Evolutionary conservation across 2,888 invertebrate genomes (phyloP), one percentile per base, ranked within the genome.

Genomic region (Oithona nana): DNA sequence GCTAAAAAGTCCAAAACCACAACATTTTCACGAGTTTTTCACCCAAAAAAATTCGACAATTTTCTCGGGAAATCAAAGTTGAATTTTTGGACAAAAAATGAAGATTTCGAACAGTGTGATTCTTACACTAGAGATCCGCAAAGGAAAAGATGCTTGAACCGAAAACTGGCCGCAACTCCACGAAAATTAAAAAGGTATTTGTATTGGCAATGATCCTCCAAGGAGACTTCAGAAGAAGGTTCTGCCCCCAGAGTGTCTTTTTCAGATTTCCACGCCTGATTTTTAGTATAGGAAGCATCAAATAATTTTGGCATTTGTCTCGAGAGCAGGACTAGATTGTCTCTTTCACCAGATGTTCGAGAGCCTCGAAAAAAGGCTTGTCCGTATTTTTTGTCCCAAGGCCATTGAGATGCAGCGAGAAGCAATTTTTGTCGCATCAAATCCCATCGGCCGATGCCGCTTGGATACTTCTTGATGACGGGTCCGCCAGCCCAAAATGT

Each of bases 401-500:
- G 80, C 73, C 75, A 79, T 69, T 78, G 76, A 30, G 80, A 73
- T 8, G 82, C 79, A 30, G 83, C 82, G 67, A 76, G 74, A 57
- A 81, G 78, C 64, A 93, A 80, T 8, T 82, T 79, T 64, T 79
- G 75, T 63, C 92, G 78, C 71, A 87, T 86, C 67, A 81, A 73
- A 73, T 94, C 93, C 95, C 95, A 97, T 51, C 92, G 78, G 0
- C 94, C 95, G 66, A 95, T 81, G 24, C 95, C 95, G 61, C 81
- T 84, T 0, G 95, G 95, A 75, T 94, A 93, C 11, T 93, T 75
- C 48, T 84, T 81, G 68, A 95, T 94, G 0, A 95, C 94, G 16
- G 97, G 97, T 0, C 97, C 97, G 28, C 95, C 95, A 75, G 90
- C 90, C 93, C 94, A 93, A 74, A 97, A 97, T 50, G 90, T 84